phyloP scores from a whole-genome alignment of 2,888 invertebrate genomes.

The Catocala fraxini region DNA sequence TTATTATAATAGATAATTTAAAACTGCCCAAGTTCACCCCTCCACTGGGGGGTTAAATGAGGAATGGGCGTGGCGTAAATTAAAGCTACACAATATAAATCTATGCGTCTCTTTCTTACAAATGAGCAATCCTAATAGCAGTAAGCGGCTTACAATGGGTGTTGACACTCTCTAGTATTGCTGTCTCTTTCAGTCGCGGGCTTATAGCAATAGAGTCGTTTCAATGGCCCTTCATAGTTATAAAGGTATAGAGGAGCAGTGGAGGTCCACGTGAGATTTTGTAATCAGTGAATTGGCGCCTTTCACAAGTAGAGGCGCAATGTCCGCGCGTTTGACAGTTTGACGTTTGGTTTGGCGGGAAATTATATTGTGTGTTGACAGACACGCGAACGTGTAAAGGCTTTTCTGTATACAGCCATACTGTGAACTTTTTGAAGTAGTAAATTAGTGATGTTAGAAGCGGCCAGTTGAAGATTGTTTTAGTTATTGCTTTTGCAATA shows the following conservation, averaged over 20 bases:
- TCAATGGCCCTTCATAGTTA: conserved; percentile 78
- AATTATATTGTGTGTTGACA: conserved; percentile 64
- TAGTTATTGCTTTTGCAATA: conserved; percentile 83
- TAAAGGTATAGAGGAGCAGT: conserved; percentile 75
- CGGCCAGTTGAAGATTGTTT: conserved; percentile 75
- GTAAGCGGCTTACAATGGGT: conserved; percentile 85
- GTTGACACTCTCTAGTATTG: conserved; percentile 68
- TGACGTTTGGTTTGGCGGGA: conserved; percentile 86
- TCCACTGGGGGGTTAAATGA: conserved; percentile 78
- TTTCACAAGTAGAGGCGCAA: conserved; percentile 80
- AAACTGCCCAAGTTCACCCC: conserved; percentile 85
- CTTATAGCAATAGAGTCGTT: conserved; percentile 69
- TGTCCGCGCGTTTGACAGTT: conserved; percentile 82
- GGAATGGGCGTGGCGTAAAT: conserved; percentile 78
- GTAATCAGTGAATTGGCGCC: conserved; percentile 86
- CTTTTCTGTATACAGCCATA: conserved; percentile 55
- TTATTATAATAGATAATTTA: conserved; percentile 88
- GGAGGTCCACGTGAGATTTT: conserved; percentile 86
- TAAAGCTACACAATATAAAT: conserved; percentile 73
- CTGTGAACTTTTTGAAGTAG: conserved; percentile 64
- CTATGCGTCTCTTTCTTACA: conserved; percentile 78
- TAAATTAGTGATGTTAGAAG: conserved; percentile 75
- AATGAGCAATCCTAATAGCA: conserved; percentile 83
- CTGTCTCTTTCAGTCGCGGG: conserved; percentile 68
- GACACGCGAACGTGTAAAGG: conserved; percentile 52